Evolutionary conservation across 2,888 invertebrate species (phyloP), one percentile per base, ranked within the genome.

Genomic region (Serripes groenlandicus): DNA sequence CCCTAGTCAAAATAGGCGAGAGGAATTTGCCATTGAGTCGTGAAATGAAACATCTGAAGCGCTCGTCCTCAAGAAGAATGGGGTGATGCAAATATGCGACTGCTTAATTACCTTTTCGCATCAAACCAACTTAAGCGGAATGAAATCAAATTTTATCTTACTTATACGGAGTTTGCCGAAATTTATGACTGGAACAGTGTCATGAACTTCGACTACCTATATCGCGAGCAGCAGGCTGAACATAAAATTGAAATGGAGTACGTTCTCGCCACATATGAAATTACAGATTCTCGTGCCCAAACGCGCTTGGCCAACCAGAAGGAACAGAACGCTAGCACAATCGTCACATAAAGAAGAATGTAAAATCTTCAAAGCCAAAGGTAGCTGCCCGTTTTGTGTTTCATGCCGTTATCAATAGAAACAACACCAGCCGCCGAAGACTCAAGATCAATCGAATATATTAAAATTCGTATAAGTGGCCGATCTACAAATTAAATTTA

Each of bases 121-220:
- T 26, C 56, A n/a, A 54, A 30, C 2, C 23, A 68, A n/a, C 49
- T 74, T 1, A 28, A 34, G n/a, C 35, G 78, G 11, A 18, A 54
- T 5, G 70, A 82, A 3, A 70, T 78, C 3, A 78, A 82, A 56
- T 75, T 37, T n/a, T 74, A 77, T 30, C 68, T 81, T 0, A 77
- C 81, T 30, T 82, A 78, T 56, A 82, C 74, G 28, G 74, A 81
- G 32, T 78, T 82, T 42, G 82, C 78, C 4, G 82, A 77, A n/a
- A 64, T 34, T 15, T 75, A 74, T 23, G 82, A 78, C 1, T 82
- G 82, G 74, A 77, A 78, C 35, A 75, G 74, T 26, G 75, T 82
- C 21, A 56, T 82, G 0, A 70, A 70, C 26, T 77, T 73, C 28
- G 78, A 78, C 26, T 69, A 32, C 23, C 28, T n/a, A 3, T 81